Evolutionary conservation across 1,140 invertebrate species (phyloP), one percentile per base, ranked within the genome.

Genomic region (Cyrtorhinus lividipennis): DNA sequence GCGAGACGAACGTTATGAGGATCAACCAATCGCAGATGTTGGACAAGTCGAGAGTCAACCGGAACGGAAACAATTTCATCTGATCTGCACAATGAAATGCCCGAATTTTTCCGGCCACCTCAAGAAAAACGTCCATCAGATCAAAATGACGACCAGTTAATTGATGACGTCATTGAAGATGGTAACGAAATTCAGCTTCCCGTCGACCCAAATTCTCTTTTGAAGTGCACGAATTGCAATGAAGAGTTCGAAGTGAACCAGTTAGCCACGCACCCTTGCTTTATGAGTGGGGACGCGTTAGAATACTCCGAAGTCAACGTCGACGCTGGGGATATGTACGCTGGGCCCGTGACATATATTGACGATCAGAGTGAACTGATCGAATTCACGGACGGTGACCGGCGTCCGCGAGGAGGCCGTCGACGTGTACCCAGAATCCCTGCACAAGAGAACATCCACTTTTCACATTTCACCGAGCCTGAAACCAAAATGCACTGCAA

Each of bases 401-500:
- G n/a, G n/a, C n/a, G n/a, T n/a, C n/a, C n/a, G n/a, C n/a, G n/a
- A n/a, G n/a, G n/a, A n/a, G n/a, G n/a, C n/a, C n/a, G 48, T 5
- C 48, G 58, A 2, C 24, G 58, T 13, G 22, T 30, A 26, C 27
- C 27, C 18, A 59, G 38, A 30, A 59, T 59, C 2, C 58, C 58
- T 27, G 58, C 58, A 2, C 58, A 59, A 59, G 58, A 59, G 18
- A 59, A 59, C 22, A 8, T 24, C 5, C 27, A 26, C 38, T 59
- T 27, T 30, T 8, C 56, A 2, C 27, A 26, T 13, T 57, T 57
- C 15, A n/a, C 26, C 2, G 24, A 26, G 5, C 58, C 58, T 2
- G 58, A 59, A 30, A 12, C 58, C 2, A 26, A 30, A 59, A 59
- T 59, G 58, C 18, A 48, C 13, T 65, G 64, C 20, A 65, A 65